Conservation (phyloP, 2,113 vertebrate species). For the Channa argus region DNA sequence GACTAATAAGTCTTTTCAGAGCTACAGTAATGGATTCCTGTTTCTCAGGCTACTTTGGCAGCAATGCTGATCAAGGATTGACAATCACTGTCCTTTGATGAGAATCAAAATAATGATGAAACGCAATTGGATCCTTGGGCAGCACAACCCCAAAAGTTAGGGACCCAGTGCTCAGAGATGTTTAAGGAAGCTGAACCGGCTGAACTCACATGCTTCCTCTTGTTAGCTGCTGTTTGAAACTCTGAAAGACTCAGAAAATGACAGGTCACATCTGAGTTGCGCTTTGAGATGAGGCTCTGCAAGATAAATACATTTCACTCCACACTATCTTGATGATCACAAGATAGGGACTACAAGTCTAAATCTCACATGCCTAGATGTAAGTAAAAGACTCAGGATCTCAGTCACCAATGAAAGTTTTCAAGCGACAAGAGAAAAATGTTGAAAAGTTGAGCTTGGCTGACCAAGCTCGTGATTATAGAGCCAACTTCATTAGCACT, state of each 20-base stretch:
- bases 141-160: neutral
- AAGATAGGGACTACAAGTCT: neutral
- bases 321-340: constrained; percentile 3
- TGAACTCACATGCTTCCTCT: constrained; percentile 13
- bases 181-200: constrained; percentile 6
- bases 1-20: constrained; percentile 16
- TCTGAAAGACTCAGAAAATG: constrained; percentile 13
- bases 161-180: constrained; percentile 30
- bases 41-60: constrained; percentile 16
- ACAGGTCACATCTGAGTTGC: constrained; percentile 17
- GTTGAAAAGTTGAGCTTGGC: constrained; percentile 27
- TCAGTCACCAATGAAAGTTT: constrained; percentile 15
- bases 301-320: constrained; percentile 4
- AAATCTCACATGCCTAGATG: constrained; percentile 2
- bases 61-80: constrained; percentile 1
- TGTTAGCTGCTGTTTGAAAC: constrained; percentile 19
- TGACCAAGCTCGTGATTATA: constrained; percentile 28
- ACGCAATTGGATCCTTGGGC: constrained; percentile 28
- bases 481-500: constrained; percentile 5
- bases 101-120: constrained; percentile 30
- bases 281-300: constrained; percentile 8
- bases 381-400: constrained; percentile 40
- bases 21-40: constrained; percentile 60
- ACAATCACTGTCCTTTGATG: constrained; percentile 26
- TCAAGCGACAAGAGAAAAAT: constrained; percentile 37